phyloP scores from a whole-genome alignment of 2,888 invertebrate species.

The Drosophila histrio region DNA sequence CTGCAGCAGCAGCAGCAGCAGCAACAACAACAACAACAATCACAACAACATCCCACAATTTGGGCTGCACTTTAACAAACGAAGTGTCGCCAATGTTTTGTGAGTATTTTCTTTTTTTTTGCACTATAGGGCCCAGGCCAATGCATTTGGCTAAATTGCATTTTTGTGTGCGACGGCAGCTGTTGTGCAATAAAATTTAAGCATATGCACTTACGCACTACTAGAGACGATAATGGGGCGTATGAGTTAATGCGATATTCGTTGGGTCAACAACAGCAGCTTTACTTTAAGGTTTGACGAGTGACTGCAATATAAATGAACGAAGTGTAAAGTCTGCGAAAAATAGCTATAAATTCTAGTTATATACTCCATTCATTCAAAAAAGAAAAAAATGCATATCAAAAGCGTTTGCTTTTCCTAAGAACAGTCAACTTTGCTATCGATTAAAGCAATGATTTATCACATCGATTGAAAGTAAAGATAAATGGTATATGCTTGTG shows the following conservation, averaged over 20 bases:
- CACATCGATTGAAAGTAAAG: too few species aligned
- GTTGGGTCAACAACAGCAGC: conserved; percentile 25
- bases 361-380: too few species aligned
- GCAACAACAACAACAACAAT: conserved; percentile 18
- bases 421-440: too few species aligned
- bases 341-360: too few species aligned
- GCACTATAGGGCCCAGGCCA: conserved; percentile 42
- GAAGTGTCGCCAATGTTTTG: conserved; percentile 29
- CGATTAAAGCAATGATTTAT: neutral
- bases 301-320: neutral
- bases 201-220: conserved; percentile 41
- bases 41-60: conserved; percentile 47
- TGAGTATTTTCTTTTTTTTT: conserved; percentile 47
- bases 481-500: too few species aligned
- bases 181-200: conserved; percentile 55
- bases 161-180: conserved; percentile 32
- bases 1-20: conserved; percentile 43
- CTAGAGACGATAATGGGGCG: conserved; percentile 16
- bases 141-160: conserved; percentile 63
- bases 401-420: too few species aligned
- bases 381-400: too few species aligned
- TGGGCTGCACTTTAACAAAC: conserved; percentile 70
- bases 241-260: conserved; percentile 16
- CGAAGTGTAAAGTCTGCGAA: neutral
- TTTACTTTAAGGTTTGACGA: conserved; percentile 7